These are phyloP conservation scores for Tenodera sinensis DNA, from an alignment of 2,888 invertebrate species.

Conservation along the genomic window DNA sequence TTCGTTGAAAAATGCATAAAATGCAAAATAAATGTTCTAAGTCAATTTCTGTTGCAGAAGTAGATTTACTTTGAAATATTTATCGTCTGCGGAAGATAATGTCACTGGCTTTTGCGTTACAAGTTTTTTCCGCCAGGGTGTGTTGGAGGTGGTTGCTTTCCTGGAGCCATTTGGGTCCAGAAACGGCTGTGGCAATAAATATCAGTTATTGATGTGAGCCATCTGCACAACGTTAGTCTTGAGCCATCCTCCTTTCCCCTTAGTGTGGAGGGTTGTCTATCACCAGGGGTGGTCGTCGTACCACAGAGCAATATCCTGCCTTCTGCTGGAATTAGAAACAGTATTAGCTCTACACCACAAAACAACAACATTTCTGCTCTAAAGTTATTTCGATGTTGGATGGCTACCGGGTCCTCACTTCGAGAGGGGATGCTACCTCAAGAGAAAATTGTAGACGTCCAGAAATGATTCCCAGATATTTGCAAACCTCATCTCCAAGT, in stretches of 20 bases:
- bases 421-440: too few species aligned
- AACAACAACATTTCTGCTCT: background rate
- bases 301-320: background rate
- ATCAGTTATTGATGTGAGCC: conserved; percentile 25
- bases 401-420: too few species aligned
- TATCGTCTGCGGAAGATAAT: too few species aligned
- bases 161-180: background rate
- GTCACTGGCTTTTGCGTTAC: background rate
- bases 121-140: background rate
- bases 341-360: background rate
- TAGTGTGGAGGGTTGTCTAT: conserved; percentile 2
- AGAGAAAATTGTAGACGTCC: too few species aligned
- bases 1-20: too few species aligned
- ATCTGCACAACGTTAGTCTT: conserved; percentile 14
- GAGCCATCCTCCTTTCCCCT: background rate
- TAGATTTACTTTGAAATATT: too few species aligned
- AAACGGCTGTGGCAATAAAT: conserved; percentile 19
- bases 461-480: too few species aligned
- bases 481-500: too few species aligned
- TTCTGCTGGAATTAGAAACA: background rate
- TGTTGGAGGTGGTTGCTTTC: background rate
- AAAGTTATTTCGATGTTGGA: too few species aligned
- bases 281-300: background rate
- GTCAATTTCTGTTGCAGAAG: too few species aligned
- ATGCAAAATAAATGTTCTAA: too few species aligned